Percentiles rank a stretch among this genome's conserved stretches.
Conservation (phyloP, 2,113 vertebrate genomes). For the Ceyx margarethae region DNA sequence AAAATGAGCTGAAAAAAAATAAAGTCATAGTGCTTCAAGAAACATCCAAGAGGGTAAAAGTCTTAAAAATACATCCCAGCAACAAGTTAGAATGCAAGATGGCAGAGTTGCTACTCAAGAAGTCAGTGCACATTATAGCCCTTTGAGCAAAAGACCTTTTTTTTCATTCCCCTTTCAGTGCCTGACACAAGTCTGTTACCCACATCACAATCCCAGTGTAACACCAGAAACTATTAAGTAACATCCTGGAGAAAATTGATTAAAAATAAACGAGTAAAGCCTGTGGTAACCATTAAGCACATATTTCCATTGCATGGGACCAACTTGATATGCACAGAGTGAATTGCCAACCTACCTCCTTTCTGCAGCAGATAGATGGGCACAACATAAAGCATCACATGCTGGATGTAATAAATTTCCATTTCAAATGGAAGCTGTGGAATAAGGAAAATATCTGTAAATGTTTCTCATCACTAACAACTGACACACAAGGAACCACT, state of each 20-base stretch:
- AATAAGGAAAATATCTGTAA: constrained; percentile 49
- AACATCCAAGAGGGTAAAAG: not conserved
- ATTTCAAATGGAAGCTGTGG: constrained; percentile 93
- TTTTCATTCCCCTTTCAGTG: not conserved
- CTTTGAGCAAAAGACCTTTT: not conserved
- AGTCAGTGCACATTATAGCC: not conserved
- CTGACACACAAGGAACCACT: not conserved
- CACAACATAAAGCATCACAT: constrained; percentile 95
- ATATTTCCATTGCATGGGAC: not conserved
- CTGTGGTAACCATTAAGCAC: not conserved
- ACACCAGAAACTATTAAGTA: not conserved
- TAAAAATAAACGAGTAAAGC: not conserved
- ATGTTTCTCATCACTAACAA: not conserved
- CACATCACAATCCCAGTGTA: not conserved
- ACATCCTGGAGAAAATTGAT: not conserved
- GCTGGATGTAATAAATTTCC: constrained; percentile 98
- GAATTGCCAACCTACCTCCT: constrained; percentile 84
- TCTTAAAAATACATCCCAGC: not conserved
- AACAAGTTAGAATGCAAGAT: not conserved
- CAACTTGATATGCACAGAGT: rapidly evolving
- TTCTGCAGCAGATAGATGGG: constrained; percentile 94
- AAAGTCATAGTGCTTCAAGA: not conserved
- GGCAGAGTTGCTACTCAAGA: not conserved
- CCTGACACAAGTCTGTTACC: not conserved
- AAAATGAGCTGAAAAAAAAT: too few species aligned